phyloP scores from a whole-genome alignment of 2,113 vertebrate genomes.

The Pica pica region DNA sequence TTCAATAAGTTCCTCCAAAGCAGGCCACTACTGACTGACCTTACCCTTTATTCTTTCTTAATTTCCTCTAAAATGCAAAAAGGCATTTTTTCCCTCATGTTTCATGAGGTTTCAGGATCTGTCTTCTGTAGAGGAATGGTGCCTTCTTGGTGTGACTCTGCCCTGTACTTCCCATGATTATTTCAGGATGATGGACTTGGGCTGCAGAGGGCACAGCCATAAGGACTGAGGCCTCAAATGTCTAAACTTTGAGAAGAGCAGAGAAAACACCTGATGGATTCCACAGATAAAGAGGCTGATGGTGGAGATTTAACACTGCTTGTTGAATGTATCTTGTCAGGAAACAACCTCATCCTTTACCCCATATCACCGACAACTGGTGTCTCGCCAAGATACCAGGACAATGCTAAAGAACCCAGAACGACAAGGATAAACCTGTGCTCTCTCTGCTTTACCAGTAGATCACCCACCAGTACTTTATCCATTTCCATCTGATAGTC shows the following conservation, averaged over 20 bases:
- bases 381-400: not conserved
- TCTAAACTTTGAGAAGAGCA: not conserved
- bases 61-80: not conserved
- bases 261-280: not conserved
- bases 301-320: not conserved
- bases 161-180: not conserved
- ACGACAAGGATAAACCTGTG: accelerated
- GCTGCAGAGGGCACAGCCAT: not conserved
- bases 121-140: not conserved
- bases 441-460: not conserved
- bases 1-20: not conserved
- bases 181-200: not conserved
- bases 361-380: not conserved
- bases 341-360: not conserved
- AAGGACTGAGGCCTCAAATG: not conserved
- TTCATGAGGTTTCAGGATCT: not conserved
- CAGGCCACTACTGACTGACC: not conserved
- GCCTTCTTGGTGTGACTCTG: not conserved
- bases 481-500: not conserved
- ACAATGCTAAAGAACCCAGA: not conserved
- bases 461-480: not conserved
- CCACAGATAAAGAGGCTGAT: not conserved
- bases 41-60: not conserved
- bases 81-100: not conserved
- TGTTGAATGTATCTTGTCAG: not conserved